Evolutionary conservation across 1,140 invertebrate species (phyloP), one percentile per base, ranked within the genome.

Genomic region (Drosophila ohnishii): DNA sequence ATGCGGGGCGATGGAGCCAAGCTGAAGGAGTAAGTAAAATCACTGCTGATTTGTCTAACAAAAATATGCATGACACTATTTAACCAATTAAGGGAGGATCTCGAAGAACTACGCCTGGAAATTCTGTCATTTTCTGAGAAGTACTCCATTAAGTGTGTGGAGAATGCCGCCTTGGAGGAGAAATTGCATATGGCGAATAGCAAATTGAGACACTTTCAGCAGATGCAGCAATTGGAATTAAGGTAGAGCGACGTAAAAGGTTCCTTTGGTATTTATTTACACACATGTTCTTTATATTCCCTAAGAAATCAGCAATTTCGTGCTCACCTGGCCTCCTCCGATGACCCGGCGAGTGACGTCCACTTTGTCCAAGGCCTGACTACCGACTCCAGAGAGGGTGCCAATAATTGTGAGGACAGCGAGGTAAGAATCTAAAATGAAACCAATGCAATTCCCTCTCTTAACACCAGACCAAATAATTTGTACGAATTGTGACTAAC

Each of bases 131-230:
- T 98, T 50, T 97, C 96, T 1, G 96, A 98, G 74, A 96, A 97
- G 84, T 97, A 98, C 92, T 97, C 97, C 2, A 94, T 96, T 10
- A 98, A 98, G 91, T 98, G 97, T 92, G 94, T 98, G 48, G 97
- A 98, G 91, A 96, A 96, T 13, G 96, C 97, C 1, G 94, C 95
- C 22, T 92, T 98, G 42, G 96, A 97, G 85, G 97, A 98, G 91
- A 95, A 97, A 88, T 93, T 98, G 25, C 94, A 95, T 55, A 92
- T 93, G 32, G 93, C 96, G 57, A 95, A 94, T n/a, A 94, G 95
- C 75, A 96, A 97, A 91, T 92, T 97, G 22, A 93, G 95, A 62
- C 95, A 96, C 75, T 96, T 96, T 40, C 96, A 96, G 88, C 95
- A 96, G 80, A 91, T 92, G 90, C 90, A 91, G 51, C 95, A 96